phyloP scores from a whole-genome alignment of 2,888 invertebrate genomes.

The Subacronicta megacephala region DNA sequence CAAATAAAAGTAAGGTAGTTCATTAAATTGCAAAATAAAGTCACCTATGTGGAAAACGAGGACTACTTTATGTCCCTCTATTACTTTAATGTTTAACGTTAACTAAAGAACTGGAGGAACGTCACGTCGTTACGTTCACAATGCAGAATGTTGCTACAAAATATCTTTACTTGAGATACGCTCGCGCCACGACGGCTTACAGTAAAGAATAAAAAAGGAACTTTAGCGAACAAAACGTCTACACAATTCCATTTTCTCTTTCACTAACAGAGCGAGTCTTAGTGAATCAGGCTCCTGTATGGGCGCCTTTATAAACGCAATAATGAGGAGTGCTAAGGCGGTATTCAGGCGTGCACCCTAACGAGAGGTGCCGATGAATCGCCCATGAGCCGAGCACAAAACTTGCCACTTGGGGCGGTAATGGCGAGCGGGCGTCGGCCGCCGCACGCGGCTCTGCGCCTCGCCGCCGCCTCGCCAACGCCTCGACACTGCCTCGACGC shows the following conservation, averaged over 20 bases:
- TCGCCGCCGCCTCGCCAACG: conserved; percentile 38
- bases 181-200: conserved; percentile 64
- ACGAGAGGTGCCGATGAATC: conserved; percentile 88
- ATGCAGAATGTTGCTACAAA: conserved; percentile 72
- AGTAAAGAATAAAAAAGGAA: conserved; percentile 76
- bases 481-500: conserved; percentile 62
- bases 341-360: conserved; percentile 84
- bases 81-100: conserved; percentile 67
- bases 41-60: conserved; percentile 56
- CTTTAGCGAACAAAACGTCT: conserved; percentile 82
- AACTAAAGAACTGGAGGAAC: conserved; percentile 63
- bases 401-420: conserved; percentile 83
- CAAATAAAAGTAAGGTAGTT: conserved; percentile 59
- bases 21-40: conserved; percentile 52
- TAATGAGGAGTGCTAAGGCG: conserved; percentile 88
- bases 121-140: conserved; percentile 71
- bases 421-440: conserved; percentile 63
- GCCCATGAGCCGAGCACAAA: conserved; percentile 84
- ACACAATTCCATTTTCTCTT: conserved; percentile 89
- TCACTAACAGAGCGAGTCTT: conserved; percentile 83
- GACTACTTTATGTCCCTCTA: conserved; percentile 60
- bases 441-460: conserved; percentile 52
- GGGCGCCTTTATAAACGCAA: conserved; percentile 88
- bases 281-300: conserved; percentile 86
- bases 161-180: conserved; percentile 67